These are phyloP conservation scores for Phenacoccus solenopsis DNA, from an alignment of 1,140 invertebrate genomes.

Conservation along the genomic window DNA sequence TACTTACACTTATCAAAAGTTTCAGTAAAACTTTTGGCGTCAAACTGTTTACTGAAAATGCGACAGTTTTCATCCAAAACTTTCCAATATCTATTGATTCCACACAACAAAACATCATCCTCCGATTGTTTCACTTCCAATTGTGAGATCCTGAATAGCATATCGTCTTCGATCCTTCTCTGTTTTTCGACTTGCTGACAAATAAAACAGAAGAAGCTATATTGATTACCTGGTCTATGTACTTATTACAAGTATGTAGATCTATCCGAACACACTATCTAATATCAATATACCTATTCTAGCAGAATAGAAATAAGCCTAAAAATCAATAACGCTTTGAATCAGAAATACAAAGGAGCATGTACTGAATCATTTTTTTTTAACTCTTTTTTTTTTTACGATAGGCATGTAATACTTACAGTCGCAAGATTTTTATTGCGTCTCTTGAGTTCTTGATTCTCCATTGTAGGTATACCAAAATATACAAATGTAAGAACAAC, in stretches of 20 bases:
- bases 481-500: background rate
- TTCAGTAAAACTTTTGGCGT: slow-evolving; percentile 93
- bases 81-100: slow-evolving; percentile 97
- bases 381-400: too few relatives aligned
- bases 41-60: slow-evolving; percentile 84
- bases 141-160: slow-evolving; percentile 86
- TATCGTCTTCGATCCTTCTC: slow-evolving; percentile 74
- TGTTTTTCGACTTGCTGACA: slow-evolving; percentile 71
- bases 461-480: background rate
- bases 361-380: too few relatives aligned
- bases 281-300: background rate
- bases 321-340: background rate
- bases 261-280: background rate
- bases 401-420: too few relatives aligned
- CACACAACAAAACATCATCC: slow-evolving; percentile 93
- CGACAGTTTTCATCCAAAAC: slow-evolving; percentile 92
- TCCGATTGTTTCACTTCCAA: slow-evolving; percentile 92
- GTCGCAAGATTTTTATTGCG: background rate
- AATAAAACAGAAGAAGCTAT: background rate
- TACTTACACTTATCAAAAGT: slow-evolving; percentile 52
- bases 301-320: background rate
- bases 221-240: background rate
- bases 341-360: background rate
- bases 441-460: slow-evolving; percentile 7
- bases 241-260: background rate